phyloP scores from a whole-genome alignment of 2,113 vertebrate genomes.

The Rhea pennata region DNA sequence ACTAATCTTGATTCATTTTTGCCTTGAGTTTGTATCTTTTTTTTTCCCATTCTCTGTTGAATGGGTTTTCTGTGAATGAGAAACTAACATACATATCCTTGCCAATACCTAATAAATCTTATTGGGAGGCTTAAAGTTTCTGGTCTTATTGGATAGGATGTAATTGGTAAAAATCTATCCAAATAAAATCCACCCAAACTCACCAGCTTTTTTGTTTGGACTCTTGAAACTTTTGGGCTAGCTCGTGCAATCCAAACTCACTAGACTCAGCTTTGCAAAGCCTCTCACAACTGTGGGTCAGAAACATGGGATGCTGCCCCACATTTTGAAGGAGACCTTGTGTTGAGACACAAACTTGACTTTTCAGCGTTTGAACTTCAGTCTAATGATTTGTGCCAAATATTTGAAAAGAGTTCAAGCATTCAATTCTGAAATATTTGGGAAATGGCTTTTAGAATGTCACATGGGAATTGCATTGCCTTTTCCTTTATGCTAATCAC shows the following conservation, averaged over 20 bases:
- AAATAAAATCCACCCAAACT: neutral
- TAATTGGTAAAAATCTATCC: neutral
- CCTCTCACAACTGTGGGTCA: neutral
- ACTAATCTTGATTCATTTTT: neutral
- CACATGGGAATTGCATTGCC: neutral
- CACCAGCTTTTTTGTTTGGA: neutral
- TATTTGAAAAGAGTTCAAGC: neutral
- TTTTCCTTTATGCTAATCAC: neutral
- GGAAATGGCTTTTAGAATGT: neutral
- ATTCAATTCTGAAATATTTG: neutral
- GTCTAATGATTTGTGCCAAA: neutral
- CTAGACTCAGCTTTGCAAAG: neutral
- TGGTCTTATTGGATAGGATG: neutral
- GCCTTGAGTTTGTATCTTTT: neutral
- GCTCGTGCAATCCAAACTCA: neutral
- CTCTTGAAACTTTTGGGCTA: neutral
- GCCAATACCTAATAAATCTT: neutral
- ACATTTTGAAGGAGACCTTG: neutral
- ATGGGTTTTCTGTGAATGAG: neutral
- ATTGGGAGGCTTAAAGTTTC: neutral
- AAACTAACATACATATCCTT: neutral
- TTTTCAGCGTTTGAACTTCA: neutral
- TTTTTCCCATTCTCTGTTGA: neutral
- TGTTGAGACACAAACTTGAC: neutral
- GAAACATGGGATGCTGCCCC: neutral